These are phyloP conservation scores for Lysiphlebus fabarum DNA, from an alignment of 1,140 invertebrate species.

Conservation along the genomic window DNA sequence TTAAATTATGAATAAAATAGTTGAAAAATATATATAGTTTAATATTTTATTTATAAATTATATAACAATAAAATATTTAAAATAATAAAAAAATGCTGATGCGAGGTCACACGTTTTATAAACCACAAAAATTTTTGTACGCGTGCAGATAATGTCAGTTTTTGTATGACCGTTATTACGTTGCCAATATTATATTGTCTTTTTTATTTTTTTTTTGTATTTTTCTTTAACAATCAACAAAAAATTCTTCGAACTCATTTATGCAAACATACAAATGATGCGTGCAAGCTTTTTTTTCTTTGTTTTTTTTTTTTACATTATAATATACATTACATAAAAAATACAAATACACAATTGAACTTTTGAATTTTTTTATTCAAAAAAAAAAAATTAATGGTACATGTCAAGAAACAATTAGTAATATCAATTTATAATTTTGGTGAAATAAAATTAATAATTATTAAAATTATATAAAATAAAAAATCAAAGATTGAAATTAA, in stretches of 20 bases:
- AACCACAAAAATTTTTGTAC: slow-evolving; percentile 37
- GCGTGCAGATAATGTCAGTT: slow-evolving; percentile 48
- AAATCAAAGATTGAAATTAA: no score
- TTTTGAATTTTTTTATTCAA: not conserved
- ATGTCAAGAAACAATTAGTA: no score
- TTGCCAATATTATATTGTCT: slow-evolving; percentile 26
- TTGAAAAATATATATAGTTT: no score
- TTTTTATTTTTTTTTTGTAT: slow-evolving; percentile 29
- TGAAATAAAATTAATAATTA: no score
- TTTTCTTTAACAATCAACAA: slow-evolving; percentile 32
- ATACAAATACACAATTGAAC: not conserved
- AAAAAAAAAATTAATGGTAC: not conserved
- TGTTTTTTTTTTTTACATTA: slow-evolving; percentile 10
- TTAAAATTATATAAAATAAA: no score
- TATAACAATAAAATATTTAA: slow-evolving; percentile 1
- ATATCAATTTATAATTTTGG: no score
- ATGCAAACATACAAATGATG: slow-evolving; percentile 29
- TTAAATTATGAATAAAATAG: slow-evolving; percentile 5
- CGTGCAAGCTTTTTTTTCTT: slow-evolving; percentile 15
- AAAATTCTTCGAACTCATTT: slow-evolving; percentile 43
- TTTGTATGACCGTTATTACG: slow-evolving; percentile 48
- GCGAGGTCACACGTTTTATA: slow-evolving; percentile 31
- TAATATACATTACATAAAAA: no score
- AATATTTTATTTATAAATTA: slow-evolving; percentile 7
- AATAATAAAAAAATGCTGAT: slow-evolving; percentile 24